Evolutionary conservation across 2,888 invertebrate genomes (phyloP), one percentile per base, ranked within the genome.

Genomic region (Alentia gelatinosa): DNA sequence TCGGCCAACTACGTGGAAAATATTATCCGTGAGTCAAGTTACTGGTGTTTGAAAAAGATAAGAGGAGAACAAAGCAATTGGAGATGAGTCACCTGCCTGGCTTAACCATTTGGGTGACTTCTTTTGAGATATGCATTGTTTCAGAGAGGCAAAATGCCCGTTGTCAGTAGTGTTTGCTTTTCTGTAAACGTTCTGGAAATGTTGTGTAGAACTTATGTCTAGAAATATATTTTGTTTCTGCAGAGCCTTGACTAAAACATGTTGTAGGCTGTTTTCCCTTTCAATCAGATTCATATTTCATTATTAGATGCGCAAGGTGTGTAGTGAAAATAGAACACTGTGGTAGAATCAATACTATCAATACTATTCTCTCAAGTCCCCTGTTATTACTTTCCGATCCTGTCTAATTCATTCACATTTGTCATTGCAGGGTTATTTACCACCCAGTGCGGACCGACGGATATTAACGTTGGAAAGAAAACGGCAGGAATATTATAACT

Each of bases 401-500:
- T 56, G 19, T 56, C 1, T 19, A 5, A 3, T 9, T 56, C 12
- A 3, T n/a, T n/a, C 5, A 56, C 94, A n/a, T n/a, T n/a, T n/a
- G n/a, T n/a, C n/a, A n/a, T n/a, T n/a, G n/a, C 97, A 98, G 96
- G 99, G 99, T 93, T 99, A 99, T 97, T 97, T 99, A 90, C 99
- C 99, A 26, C 98, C 99, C 0, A 98, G 98, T 96, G 96, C 98
- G 26, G 99, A 99, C 95, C 97, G 99, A 88, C 97, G 99, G 37
- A 97, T 98, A 92, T 98, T 98, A 93, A 98, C 98, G 7, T 96
- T 99, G 92, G 98, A 98, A 95, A 97, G 99, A 90, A 99, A 99
- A 96, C 97, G 99, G 26, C 97, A 98, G 91, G 99, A 99, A 96
- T 99, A 99, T 96, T 98, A 98, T 97, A 98, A 98, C 96, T 97